phyloP scores from a whole-genome alignment of 2,113 vertebrate genomes.

The Reinhardtius hippoglossoides region DNA sequence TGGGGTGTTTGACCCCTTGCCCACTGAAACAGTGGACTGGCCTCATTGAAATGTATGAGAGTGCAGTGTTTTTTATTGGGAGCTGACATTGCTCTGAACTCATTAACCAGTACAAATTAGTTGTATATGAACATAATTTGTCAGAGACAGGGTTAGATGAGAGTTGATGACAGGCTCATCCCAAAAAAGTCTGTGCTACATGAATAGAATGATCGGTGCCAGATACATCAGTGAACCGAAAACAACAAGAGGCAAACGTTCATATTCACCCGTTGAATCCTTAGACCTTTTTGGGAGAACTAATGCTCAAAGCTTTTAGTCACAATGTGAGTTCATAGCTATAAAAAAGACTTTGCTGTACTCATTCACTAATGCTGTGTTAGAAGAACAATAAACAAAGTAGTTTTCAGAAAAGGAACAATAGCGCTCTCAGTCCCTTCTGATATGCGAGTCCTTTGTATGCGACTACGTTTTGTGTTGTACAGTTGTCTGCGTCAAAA shows the following conservation, averaged over 20 bases:
- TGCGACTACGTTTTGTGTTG: slow-evolving; percentile 55
- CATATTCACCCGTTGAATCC: not conserved
- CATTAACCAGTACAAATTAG: slow-evolving; percentile 7
- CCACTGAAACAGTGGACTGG: not conserved
- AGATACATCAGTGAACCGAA: not conserved
- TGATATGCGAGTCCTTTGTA: slow-evolving; percentile 62
- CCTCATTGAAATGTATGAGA: slow-evolving; percentile 9
- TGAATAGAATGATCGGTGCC: not conserved
- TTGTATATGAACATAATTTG: slow-evolving; percentile 7
- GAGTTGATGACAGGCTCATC: slow-evolving; percentile 5
- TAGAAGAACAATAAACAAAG: slow-evolving; percentile 61
- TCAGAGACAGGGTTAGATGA: slow-evolving; percentile 3
- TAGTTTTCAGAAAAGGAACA: slow-evolving; percentile 65
- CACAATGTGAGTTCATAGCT: not conserved
- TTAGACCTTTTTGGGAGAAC: not conserved
- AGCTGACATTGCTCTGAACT: slow-evolving; percentile 3
- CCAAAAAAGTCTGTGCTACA: not conserved
- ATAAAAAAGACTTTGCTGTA: not conserved
- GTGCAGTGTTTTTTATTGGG: not conserved
- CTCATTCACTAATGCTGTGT: slow-evolving; percentile 56
- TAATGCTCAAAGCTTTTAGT: slow-evolving; percentile 15
- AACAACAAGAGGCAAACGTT: not conserved
- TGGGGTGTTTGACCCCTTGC: not conserved
- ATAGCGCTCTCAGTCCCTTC: slow-evolving; percentile 47
- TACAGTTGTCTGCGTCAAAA: slow-evolving; percentile 68